Conservation (phyloP, 2,888 invertebrate genomes). For the Diaprepes abbreviatus region DNA sequence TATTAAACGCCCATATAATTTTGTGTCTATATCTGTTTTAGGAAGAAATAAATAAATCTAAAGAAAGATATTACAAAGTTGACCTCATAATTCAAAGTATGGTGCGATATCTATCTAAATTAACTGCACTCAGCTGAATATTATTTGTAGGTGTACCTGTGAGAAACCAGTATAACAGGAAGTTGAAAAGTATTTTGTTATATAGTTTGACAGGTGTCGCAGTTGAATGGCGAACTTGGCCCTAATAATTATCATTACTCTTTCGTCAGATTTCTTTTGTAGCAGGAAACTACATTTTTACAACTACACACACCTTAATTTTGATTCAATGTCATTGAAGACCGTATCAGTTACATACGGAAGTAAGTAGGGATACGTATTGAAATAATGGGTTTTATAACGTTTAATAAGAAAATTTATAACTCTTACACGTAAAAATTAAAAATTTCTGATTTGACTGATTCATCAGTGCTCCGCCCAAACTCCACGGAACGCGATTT, state of each 20-base stretch:
- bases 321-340: slow-evolving; percentile 10
- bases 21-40: not conserved
- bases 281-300: not conserved
- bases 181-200: slow-evolving; percentile 6
- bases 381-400: no score
- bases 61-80: not conserved
- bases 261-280: not conserved
- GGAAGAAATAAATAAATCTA: not conserved
- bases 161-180: slow-evolving; percentile 30
- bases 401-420: no score
- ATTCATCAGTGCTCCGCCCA: no score
- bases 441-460: no score
- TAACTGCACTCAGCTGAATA: slow-evolving; percentile 8
- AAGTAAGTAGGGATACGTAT: not conserved
- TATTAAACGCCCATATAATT: not conserved
- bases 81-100: slow-evolving; percentile 4
- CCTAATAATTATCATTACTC: slow-evolving; percentile 13
- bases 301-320: not conserved
- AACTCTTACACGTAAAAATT: no score
- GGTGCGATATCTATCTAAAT: slow-evolving; percentile 15
- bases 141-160: slow-evolving; percentile 23
- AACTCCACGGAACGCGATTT: no score
- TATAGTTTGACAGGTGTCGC: slow-evolving; percentile 22
- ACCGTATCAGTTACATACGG: not conserved
- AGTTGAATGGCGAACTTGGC: slow-evolving; percentile 19